phyloP scores from a whole-genome alignment of 2,888 invertebrate species.

The Cephus pulcher region DNA sequence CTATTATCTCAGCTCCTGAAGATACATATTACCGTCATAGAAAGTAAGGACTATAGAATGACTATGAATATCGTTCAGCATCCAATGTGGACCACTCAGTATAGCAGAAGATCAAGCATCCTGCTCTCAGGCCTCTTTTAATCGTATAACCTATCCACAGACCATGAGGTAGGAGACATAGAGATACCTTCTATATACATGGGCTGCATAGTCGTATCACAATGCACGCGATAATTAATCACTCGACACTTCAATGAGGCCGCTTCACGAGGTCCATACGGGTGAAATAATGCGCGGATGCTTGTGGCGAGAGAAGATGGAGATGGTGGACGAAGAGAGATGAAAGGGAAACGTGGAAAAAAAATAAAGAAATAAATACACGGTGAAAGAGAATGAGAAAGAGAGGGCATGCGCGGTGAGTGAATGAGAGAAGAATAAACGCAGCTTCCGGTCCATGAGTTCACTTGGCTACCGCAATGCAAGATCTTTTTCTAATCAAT shows the following conservation, averaged over 20 bases:
- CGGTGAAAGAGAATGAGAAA: background rate
- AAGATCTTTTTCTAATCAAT: background rate
- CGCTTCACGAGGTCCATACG: background rate
- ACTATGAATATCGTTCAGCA: background rate
- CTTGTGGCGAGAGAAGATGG: background rate
- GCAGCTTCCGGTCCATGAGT: background rate
- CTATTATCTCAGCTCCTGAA: background rate
- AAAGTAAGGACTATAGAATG: background rate
- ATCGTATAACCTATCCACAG: background rate
- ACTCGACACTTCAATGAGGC: conserved; percentile 26
- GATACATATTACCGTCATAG: background rate
- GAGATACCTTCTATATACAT: background rate
- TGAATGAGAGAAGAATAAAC: background rate
- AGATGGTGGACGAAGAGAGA: background rate
- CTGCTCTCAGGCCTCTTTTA: background rate
- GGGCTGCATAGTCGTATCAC: background rate
- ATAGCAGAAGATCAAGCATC: background rate
- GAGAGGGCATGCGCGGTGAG: background rate
- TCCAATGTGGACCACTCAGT: background rate
- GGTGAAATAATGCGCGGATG: background rate
- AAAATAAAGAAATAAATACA: background rate
- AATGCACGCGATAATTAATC: conserved; percentile 22
- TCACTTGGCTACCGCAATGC: background rate
- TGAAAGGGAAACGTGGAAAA: background rate
- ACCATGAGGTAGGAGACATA: background rate